phyloP scores from a whole-genome alignment of 1,140 invertebrate genomes.

The Littorina saxatilis region DNA sequence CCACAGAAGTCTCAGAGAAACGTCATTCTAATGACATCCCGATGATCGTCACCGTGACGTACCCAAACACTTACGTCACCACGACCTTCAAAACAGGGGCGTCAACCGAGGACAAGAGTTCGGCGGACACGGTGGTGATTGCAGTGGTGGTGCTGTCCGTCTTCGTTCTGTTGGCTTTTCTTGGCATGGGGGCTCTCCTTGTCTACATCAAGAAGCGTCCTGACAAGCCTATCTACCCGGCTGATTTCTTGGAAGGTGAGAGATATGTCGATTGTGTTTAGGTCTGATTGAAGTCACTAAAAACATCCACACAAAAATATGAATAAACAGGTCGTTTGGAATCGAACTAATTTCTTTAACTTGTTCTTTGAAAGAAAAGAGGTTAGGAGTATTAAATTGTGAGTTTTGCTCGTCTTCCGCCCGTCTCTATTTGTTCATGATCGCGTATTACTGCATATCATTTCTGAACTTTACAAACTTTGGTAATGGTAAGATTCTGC shows the following conservation, averaged over 20 bases:
- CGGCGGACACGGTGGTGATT: not conserved
- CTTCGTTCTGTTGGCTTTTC: slow-evolving; percentile 4
- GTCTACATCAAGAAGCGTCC: slow-evolving; percentile 1
- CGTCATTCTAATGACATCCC: not conserved
- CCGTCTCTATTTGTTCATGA: too few relatives aligned
- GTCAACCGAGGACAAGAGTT: not conserved
- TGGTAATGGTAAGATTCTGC: too few relatives aligned
- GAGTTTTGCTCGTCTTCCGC: too few relatives aligned
- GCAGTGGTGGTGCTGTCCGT: not conserved
- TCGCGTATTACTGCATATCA: too few relatives aligned
- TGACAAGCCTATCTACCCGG: slow-evolving; percentile 6
- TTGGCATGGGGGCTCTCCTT: not conserved
- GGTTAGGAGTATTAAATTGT: too few relatives aligned
- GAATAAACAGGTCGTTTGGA: too few relatives aligned
- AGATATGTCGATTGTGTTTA: not conserved
- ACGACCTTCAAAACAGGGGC: not conserved
- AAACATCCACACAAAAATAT: too few relatives aligned
- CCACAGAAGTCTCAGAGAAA: not conserved
- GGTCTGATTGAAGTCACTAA: too few relatives aligned
- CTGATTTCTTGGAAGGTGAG: not conserved
- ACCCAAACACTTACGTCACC: not conserved
- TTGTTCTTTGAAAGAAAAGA: too few relatives aligned
- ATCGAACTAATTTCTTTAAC: too few relatives aligned
- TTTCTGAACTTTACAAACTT: too few relatives aligned
- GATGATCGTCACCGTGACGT: not conserved